Percentiles rank a stretch among this genome's conserved stretches.
These are phyloP conservation scores for Neogale vison DNA, from an alignment of 2,113 vertebrate species.

Conservation along the genomic window DNA sequence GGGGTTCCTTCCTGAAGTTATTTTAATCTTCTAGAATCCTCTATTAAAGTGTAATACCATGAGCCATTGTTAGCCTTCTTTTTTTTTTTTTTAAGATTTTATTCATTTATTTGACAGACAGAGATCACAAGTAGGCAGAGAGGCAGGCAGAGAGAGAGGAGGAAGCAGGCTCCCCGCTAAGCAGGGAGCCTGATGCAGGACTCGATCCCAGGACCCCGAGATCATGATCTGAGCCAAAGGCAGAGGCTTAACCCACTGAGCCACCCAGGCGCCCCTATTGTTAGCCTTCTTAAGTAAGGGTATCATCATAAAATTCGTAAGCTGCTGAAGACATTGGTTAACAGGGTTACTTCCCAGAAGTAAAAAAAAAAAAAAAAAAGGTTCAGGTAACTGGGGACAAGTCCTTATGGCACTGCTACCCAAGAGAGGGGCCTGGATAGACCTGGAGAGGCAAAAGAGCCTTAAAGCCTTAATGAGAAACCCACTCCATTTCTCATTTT, in stretches of 20 bases:
- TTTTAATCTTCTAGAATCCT: conserved; percentile 26
- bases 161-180: too few species aligned
- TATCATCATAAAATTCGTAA: not conserved
- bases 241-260: too few species aligned
- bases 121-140: too few species aligned
- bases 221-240: too few species aligned
- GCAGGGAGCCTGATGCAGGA: too few species aligned
- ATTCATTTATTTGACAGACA: too few species aligned
- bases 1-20: conserved; percentile 17
- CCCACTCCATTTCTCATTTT: not conserved
- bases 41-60: conserved; percentile 9
- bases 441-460: not conserved
- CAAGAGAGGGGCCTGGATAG: not conserved
- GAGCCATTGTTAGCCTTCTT: not conserved
- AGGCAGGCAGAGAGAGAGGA: too few species aligned
- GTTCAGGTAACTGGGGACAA: not conserved
- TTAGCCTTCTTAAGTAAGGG: not conserved
- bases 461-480: not conserved
- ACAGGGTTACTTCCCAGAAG: not conserved
- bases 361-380: not conserved
- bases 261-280: too few species aligned
- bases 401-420: not conserved
- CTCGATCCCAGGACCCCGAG: too few species aligned
- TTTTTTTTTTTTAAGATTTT: too few species aligned
- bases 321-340: conserved; percentile 1